Percentiles rank a stretch among this genome's conserved stretches.
These are phyloP conservation scores for Coregonus suidteri DNA, from an alignment of 2,797 vertebrate species.

Conservation along the genomic window DNA sequence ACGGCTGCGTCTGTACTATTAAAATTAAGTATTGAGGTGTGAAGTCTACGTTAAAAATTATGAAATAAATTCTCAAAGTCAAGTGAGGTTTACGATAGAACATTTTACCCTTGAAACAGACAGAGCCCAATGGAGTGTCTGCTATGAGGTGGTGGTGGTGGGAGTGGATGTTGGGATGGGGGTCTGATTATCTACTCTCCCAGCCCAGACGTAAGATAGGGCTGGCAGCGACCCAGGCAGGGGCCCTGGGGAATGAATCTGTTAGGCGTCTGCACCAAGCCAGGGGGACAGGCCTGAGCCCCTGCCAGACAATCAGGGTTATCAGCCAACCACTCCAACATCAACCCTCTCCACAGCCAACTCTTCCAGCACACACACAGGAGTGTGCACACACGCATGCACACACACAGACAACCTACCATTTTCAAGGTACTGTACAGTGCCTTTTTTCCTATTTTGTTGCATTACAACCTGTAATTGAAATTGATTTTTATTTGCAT, in stretches of 20 bases:
- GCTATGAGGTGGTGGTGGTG: background rate
- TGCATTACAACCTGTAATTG: too few relatives aligned
- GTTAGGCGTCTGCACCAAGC: conserved; percentile 5
- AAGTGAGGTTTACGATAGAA: background rate
- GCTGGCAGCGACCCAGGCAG: conserved; percentile 41
- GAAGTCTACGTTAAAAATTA: background rate
- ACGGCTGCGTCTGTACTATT: background rate
- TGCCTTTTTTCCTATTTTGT: too few relatives aligned
- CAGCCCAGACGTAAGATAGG: conserved; percentile 32
- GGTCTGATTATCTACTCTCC: background rate
- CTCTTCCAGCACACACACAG: conserved; percentile 20
- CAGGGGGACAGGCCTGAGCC: conserved; percentile 26
- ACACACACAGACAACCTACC: conserved; percentile 19
- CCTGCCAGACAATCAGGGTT: conserved; percentile 36
- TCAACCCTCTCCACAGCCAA: conserved; percentile 2
- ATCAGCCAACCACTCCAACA: conserved; percentile 41
- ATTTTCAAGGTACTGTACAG: background rate
- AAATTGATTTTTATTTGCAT: too few relatives aligned
- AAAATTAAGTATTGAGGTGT: background rate
- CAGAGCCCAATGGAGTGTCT: background rate
- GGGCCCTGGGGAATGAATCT: conserved; percentile 32
- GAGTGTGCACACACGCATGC: conserved; percentile 16
- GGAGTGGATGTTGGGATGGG: conserved; percentile 3
- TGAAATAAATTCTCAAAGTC: background rate
- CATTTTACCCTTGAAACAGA: background rate